phyloP scores from a whole-genome alignment of 2,888 invertebrate species.

The Pandemis cinnamomeana region DNA sequence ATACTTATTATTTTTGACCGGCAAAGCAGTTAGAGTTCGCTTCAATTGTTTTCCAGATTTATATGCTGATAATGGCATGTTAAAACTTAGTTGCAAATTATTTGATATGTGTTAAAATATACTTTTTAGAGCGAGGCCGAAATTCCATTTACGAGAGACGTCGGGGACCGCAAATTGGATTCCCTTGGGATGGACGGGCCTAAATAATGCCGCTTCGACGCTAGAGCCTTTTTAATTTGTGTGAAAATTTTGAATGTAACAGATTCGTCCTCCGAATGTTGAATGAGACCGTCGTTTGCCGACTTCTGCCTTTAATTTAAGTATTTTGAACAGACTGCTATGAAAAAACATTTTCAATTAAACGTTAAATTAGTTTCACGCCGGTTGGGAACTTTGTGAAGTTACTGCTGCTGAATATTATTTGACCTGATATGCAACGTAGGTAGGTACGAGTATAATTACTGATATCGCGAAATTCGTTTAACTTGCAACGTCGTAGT shows the following conservation, averaged over 20 bases:
- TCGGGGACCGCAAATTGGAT: slow-evolving; percentile 71
- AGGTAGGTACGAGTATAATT: not conserved
- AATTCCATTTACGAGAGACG: slow-evolving; percentile 74
- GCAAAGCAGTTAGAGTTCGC: not conserved
- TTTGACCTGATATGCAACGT: slow-evolving; percentile 11
- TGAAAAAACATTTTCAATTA: slow-evolving; percentile 10
- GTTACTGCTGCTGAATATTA: slow-evolving; percentile 5
- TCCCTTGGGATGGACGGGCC: slow-evolving; percentile 66
- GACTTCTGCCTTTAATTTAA: slow-evolving; percentile 10
- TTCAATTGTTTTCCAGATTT: slow-evolving; percentile 39
- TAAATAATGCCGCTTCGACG: slow-evolving; percentile 69
- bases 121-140: slow-evolving; percentile 67
- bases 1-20: not conserved
- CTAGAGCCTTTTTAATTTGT: slow-evolving; percentile 66
- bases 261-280: slow-evolving; percentile 23
- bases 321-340: slow-evolving; percentile 8
- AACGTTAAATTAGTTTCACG: not conserved
- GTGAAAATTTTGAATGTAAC: slow-evolving; percentile 55
- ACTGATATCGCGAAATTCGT: slow-evolving; percentile 30
- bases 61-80: slow-evolving; percentile 51
- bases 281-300: slow-evolving; percentile 13
- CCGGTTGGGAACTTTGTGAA: not conserved
- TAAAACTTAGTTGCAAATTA: slow-evolving; percentile 56
- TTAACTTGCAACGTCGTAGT: slow-evolving; percentile 25
- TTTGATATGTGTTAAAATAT: slow-evolving; percentile 56